Percentiles rank a stretch among this genome's conserved stretches.
Evolutionary conservation across 2,797 vertebrate genomes (phyloP).

Genomic region (Sebastes hubbsi): DNA sequence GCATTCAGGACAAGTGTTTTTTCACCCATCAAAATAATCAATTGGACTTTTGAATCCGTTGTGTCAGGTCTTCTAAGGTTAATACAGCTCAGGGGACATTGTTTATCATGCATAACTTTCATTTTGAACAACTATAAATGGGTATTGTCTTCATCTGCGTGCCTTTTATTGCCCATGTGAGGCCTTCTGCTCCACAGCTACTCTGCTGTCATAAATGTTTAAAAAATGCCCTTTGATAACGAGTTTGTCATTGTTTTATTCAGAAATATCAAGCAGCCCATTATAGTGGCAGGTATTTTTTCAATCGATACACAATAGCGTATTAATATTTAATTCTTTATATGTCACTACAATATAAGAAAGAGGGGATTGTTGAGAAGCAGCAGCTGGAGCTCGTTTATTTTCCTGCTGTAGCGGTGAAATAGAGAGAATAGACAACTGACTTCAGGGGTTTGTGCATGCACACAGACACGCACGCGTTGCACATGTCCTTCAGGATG

Average conservation of each 20-base stretch:
- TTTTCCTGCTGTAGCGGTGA: slow-evolving; percentile 58
- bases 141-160: slow-evolving; percentile 68
- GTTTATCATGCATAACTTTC: slow-evolving; percentile 71
- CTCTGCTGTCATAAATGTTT: slow-evolving; percentile 86
- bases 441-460: slow-evolving; percentile 2
- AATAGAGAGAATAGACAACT: slow-evolving; percentile 44
- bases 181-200: slow-evolving; percentile 72
- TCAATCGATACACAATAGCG: slow-evolving; percentile 85
- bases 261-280: slow-evolving; percentile 86
- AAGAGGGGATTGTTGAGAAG: slow-evolving; percentile 72
- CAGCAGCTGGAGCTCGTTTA: slow-evolving; percentile 75
- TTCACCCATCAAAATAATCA: slow-evolving; percentile 67
- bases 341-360: slow-evolving; percentile 80
- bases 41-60: slow-evolving; percentile 50
- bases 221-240: slow-evolving; percentile 88
- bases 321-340: slow-evolving; percentile 86
- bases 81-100: slow-evolving; percentile 66
- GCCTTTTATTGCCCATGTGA: slow-evolving; percentile 74
- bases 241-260: slow-evolving; percentile 87
- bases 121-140: slow-evolving; percentile 70
- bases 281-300: slow-evolving; percentile 83
- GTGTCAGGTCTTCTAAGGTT: slow-evolving; percentile 65
- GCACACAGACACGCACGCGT: not conserved
- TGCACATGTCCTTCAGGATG: slow-evolving; percentile 24
- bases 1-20: slow-evolving; percentile 45